A percentile compares a stretch with the other conserved stretches of the same genome.
Conservation (phyloP, 1,140 invertebrate genomes). For the Nymphalis io region DNA sequence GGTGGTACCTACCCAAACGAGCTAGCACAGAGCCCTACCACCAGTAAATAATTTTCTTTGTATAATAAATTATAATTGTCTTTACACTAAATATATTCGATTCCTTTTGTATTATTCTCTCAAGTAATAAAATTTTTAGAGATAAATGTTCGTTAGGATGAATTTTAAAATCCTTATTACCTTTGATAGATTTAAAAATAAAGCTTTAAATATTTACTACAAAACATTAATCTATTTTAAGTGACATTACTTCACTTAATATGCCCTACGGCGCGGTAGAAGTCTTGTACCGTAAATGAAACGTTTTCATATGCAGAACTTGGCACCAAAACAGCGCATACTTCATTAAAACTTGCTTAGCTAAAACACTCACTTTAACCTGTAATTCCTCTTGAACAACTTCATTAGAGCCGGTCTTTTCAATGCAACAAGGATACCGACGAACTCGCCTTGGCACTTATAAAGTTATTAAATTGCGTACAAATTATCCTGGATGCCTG, state of each 20-base stretch:
- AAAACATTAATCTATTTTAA: neutral
- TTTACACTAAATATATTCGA: neutral
- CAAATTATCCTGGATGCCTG: slow-evolving; percentile 51
- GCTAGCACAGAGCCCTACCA: too few relatives aligned
- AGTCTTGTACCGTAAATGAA: slow-evolving; percentile 3
- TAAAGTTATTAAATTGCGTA: slow-evolving; percentile 51
- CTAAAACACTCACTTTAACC: slow-evolving; percentile 20
- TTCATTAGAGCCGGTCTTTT: slow-evolving; percentile 33
- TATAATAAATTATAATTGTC: too few relatives aligned
- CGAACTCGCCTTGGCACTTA: slow-evolving; percentile 30
- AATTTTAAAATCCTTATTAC: neutral
- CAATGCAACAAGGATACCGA: slow-evolving; percentile 31
- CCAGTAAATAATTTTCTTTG: too few relatives aligned
- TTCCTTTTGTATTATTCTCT: neutral
- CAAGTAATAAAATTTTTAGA: neutral
- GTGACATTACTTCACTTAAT: neutral
- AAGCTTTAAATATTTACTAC: too few relatives aligned
- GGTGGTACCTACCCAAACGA: too few relatives aligned
- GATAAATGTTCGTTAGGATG: neutral
- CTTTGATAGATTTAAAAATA: neutral
- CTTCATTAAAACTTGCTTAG: slow-evolving; percentile 24
- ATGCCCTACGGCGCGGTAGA: neutral
- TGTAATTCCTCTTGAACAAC: slow-evolving; percentile 30
- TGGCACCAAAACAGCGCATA: slow-evolving; percentile 12
- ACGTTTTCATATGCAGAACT: slow-evolving; percentile 10